phyloP scores from a whole-genome alignment of 1,140 invertebrate species.

The Epicauta chinensis region DNA sequence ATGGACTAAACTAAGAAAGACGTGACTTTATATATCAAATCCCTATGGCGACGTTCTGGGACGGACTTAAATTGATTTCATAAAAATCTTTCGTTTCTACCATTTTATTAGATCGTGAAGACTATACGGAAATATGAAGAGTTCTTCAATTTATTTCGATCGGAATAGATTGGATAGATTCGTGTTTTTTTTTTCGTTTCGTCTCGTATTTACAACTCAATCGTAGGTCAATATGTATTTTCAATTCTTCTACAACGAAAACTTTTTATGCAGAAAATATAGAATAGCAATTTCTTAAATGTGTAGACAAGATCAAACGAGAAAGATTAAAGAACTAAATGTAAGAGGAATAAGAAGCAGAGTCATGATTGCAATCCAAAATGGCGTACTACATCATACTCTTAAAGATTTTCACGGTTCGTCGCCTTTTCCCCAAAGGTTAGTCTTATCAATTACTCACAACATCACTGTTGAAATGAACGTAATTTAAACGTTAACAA shows the following conservation, averaged over 20 bases:
- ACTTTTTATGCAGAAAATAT: background rate
- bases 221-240: background rate
- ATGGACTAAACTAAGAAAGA: constrained; percentile 12
- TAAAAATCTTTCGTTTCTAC: background rate
- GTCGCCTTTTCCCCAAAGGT: no score
- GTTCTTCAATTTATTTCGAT: no score
- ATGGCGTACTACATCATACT: constrained; percentile 6
- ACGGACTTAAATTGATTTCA: constrained; percentile 12
- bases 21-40: constrained; percentile 15
- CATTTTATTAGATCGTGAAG: no score
- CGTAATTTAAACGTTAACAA: no score
- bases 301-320: constrained; percentile 11
- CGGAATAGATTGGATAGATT: no score
- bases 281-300: background rate
- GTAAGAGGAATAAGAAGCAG: constrained; percentile 6
- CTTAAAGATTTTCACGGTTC: constrained; percentile 6
- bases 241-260: background rate
- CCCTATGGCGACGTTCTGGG: constrained; percentile 7
- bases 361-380: constrained; percentile 10
- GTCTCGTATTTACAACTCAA: background rate
- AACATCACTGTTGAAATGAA: no score
- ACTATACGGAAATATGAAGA: no score
- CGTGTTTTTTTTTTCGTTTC: no score
- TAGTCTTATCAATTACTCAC: no score
- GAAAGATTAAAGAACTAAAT: constrained; percentile 15